Conservation (phyloP, 2,113 vertebrate species). For the Protobothrops flavoviridis region DNA sequence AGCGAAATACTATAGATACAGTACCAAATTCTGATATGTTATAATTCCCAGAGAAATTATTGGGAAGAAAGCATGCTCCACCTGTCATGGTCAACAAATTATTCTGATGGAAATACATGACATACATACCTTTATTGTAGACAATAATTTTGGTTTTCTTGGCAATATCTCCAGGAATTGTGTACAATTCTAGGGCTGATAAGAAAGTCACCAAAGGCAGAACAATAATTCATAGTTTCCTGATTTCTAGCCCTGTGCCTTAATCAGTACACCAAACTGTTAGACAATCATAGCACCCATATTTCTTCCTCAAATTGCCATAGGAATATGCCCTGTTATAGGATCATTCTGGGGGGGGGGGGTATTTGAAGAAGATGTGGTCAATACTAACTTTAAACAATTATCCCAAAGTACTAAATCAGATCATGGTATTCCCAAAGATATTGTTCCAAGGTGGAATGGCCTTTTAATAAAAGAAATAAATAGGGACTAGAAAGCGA, state of each 20-base stretch:
- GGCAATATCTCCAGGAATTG: not conserved
- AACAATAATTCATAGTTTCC: not conserved
- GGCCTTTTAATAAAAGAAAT: not conserved
- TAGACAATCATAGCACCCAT: not conserved
- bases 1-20: not conserved
- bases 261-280: not conserved
- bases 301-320: not conserved
- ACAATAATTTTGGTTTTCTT: not conserved
- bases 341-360: not conserved
- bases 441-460: not conserved
- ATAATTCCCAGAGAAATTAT: not conserved
- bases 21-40: not conserved
- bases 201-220: not conserved
- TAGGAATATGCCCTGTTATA: not conserved
- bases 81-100: not conserved
- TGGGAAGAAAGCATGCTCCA: not conserved
- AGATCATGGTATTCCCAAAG: not conserved
- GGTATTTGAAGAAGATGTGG: not conserved
- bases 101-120: not conserved
- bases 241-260: not conserved
- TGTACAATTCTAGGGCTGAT: not conserved
- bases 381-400: not conserved
- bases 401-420: not conserved
- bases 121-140: not conserved
- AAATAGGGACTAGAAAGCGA: not conserved